These are phyloP conservation scores for Uria aalge DNA, from an alignment of 2,113 vertebrate genomes.

Conservation along the genomic window DNA sequence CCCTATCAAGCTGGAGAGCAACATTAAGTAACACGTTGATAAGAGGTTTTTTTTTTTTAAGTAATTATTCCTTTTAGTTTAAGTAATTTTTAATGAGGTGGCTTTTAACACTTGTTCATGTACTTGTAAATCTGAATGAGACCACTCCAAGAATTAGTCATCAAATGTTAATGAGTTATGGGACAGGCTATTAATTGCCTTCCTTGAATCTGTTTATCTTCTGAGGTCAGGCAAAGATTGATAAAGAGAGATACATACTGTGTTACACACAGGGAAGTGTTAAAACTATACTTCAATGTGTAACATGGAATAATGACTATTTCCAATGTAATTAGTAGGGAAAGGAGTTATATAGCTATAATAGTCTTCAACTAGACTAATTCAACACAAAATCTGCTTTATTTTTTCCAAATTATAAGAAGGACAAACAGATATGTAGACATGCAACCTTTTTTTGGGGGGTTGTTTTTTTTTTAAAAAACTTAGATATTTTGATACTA, in stretches of 20 bases:
- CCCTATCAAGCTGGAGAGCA: neutral
- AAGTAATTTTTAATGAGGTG: neutral
- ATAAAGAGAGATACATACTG: neutral
- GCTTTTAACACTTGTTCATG: constrained; percentile 2
- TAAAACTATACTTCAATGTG: neutral
- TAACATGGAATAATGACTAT: neutral
- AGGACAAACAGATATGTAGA: neutral
- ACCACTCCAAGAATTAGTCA: constrained; percentile 19
- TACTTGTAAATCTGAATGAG: neutral
- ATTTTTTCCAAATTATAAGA: neutral
- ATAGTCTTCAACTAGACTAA: neutral
- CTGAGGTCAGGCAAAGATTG: neutral
- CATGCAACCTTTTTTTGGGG: neutral
- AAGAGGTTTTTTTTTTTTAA: neutral
- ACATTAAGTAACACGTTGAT: neutral
- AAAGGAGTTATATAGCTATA: neutral
- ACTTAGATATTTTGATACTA: neutral
- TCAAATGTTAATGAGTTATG: neutral
- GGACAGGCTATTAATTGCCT: constrained; percentile 12
- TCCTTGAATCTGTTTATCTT: neutral
- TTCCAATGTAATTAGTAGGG: neutral
- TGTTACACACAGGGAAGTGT: neutral
- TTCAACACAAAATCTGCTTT: neutral
- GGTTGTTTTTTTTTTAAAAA: neutral
- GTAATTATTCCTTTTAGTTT: neutral